These are phyloP conservation scores for Grapholita molesta DNA, from an alignment of 1,140 invertebrate species.

Conservation along the genomic window DNA sequence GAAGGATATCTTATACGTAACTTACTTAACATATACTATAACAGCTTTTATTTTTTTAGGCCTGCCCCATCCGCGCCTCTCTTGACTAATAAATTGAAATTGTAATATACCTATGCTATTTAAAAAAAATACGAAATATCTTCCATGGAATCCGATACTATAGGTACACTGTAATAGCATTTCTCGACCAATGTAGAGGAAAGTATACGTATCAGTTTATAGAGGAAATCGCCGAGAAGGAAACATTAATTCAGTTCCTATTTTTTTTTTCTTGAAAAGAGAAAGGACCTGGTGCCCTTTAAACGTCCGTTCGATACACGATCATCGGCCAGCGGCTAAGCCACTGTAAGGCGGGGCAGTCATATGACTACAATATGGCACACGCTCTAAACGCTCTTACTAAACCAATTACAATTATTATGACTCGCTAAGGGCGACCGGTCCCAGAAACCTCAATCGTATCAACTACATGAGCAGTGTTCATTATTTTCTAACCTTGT, in stretches of 20 bases:
- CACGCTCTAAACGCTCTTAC: not conserved
- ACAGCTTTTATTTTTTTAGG: too few species aligned
- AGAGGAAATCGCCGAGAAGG: not conserved
- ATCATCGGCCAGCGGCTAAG: not conserved
- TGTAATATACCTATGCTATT: too few species aligned
- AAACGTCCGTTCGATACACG: not conserved
- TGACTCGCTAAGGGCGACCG: conserved; percentile 28
- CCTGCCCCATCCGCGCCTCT: too few species aligned
- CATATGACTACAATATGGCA: not conserved
- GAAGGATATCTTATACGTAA: too few species aligned
- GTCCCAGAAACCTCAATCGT: conserved; percentile 32
- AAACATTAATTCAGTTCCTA: not conserved
- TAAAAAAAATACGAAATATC: too few species aligned
- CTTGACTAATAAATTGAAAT: too few species aligned
- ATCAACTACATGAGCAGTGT: not conserved
- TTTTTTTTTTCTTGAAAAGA: not conserved
- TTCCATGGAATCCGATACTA: too few species aligned
- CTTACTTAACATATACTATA: too few species aligned
- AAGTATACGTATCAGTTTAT: too few species aligned
- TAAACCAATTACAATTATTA: not conserved
- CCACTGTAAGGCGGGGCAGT: not conserved
- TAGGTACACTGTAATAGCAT: too few species aligned
- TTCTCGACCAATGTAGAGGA: too few species aligned
- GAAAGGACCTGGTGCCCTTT: not conserved
- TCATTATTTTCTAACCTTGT: conserved; percentile 9